phyloP scores from a whole-genome alignment of 2,888 invertebrate genomes.

The Eupithecia vulgata region DNA sequence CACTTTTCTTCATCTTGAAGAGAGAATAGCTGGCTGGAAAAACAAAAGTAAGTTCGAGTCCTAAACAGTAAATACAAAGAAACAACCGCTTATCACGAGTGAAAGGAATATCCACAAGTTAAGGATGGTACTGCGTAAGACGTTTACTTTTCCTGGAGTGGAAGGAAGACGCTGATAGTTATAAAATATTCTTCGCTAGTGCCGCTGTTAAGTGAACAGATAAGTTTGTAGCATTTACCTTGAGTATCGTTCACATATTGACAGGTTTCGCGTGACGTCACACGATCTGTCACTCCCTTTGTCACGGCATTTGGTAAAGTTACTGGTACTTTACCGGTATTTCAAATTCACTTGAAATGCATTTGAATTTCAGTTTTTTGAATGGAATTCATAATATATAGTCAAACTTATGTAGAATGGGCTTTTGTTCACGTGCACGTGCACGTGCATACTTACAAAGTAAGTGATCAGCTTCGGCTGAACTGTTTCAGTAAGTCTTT shows the following conservation, averaged over 20 bases:
- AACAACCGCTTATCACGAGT: neutral
- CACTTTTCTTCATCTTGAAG: too few relatives aligned
- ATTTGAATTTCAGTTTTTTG: too few relatives aligned
- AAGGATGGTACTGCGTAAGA: neutral
- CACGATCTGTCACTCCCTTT: constrained; percentile 21
- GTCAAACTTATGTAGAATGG: neutral
- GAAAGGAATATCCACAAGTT: neutral
- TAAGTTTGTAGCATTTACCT: neutral
- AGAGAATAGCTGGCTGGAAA: too few relatives aligned
- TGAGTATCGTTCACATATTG: constrained; percentile 7
- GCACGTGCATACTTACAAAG: neutral
- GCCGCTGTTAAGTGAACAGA: neutral
- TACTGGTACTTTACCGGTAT: neutral
- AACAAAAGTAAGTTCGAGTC: too few relatives aligned
- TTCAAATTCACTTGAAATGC: neutral
- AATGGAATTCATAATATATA: neutral
- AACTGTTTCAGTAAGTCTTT: neutral
- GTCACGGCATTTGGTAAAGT: constrained; percentile 8
- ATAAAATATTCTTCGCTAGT: neutral
- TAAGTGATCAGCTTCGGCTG: neutral
- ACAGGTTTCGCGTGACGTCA: constrained; percentile 24
- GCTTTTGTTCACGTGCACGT: neutral
- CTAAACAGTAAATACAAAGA: too few relatives aligned
- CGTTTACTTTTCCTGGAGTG: too few relatives aligned
- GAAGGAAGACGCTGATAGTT: neutral